Base-by-base conservation (phyloP, 2,888 invertebrate genomes). In the Rhyacophila evoluta region DNA sequence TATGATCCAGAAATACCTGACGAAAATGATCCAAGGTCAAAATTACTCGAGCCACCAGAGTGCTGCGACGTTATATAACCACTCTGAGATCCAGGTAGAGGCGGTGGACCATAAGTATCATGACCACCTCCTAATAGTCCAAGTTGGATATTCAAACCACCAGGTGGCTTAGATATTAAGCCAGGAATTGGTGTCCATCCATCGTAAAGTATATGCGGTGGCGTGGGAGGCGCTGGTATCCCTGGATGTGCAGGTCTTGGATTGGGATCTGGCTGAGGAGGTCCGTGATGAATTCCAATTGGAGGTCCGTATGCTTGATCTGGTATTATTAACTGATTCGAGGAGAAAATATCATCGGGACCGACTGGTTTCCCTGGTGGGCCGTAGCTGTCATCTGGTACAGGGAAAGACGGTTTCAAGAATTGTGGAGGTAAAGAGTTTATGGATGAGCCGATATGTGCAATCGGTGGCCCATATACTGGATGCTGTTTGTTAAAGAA, bases 141-240 rank as follows among this genome's bases (percentile, higher is more conserved):
- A 29, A 86, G 83, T 83, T 85, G 84, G 27, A 85, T 84, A 67
- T 83, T 78, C 19, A 77, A 76, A n/a, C 73, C 73, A 28, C 41
- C 37, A 74, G 84, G 83, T 2, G 85, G 85, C 5, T 86, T 85
- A 2, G 84, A 79, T 85, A 83, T 87, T 0, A 94, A 91, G 0
- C 95, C 95, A 6, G 95, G 93, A 79, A 96, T 95, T 19, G 96
- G 96, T 84, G 93, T 94, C 96, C 96, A 96, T 28, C 96, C 96
- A 83, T 96, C 96, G 84, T 95, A 95, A 74, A 94, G 89, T 36
- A 95, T 92, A 85, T 93, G 91, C 3, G 94, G 92, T 4, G 94
- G 94, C 0, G 94, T 94, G 0, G 94, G 94, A 0, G 94, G 94
- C 0, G 94, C 94, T 41, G 93, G 93, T 0, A 92, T 92, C 28